These are phyloP conservation scores for Gymnoscelis rufifasciata DNA, from an alignment of 2,888 invertebrate genomes.

Conservation along the genomic window DNA sequence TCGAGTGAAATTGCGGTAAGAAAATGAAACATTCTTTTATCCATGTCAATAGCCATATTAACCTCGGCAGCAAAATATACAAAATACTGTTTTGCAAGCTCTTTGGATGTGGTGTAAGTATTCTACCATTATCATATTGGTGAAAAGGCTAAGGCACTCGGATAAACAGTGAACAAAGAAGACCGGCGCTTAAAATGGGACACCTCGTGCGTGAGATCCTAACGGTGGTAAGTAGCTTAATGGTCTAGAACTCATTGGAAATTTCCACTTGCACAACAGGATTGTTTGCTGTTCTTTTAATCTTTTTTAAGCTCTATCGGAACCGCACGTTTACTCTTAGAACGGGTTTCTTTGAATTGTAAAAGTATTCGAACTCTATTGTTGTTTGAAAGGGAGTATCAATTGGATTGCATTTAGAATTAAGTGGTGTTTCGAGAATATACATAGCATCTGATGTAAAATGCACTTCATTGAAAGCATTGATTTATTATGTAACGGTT, in stretches of 20 bases:
- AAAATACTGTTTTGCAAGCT: too few species aligned
- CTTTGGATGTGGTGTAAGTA: too few species aligned
- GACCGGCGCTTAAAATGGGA: constrained; percentile 42
- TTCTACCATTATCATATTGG: too few species aligned
- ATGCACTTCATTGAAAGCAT: too few species aligned
- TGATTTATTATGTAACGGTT: too few species aligned
- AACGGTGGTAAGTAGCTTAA: constrained; percentile 53
- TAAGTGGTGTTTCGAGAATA: too few species aligned
- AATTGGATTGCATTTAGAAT: too few species aligned
- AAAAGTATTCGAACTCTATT: too few species aligned
- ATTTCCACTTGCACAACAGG: constrained; percentile 48
- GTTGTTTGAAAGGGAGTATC: too few species aligned
- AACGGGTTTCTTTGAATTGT: constrained; percentile 3
- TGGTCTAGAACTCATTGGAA: constrained; percentile 57
- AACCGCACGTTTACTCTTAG: constrained; percentile 22
- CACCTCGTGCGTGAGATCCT: constrained; percentile 43
- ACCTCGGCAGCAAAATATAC: not conserved
- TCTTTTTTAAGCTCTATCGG: constrained; percentile 13
- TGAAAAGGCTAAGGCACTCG: too few species aligned
- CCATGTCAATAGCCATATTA: not conserved
- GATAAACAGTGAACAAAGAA: constrained; percentile 20
- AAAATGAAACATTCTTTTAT: not conserved
- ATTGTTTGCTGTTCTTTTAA: constrained; percentile 30
- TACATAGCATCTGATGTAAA: too few species aligned
- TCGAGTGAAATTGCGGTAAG: not conserved